Evolutionary conservation across 2,888 invertebrate genomes (phyloP), one percentile per base, ranked within the genome.

Genomic region (Stictocephala bisonia): DNA sequence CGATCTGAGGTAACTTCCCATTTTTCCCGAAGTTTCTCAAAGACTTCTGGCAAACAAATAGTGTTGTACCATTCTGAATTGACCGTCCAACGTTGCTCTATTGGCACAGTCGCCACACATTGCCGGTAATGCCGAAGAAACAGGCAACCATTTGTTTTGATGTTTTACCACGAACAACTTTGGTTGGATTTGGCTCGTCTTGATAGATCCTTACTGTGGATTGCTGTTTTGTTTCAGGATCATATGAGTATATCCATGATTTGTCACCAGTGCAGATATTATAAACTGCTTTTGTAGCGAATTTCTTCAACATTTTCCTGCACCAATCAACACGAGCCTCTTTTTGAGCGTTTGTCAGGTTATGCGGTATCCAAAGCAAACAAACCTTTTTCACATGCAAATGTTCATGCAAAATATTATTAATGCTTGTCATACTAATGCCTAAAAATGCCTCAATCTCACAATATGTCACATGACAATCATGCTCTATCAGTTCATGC

Each of bases 151-250:
- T 69, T 69, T 69, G 35, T 24, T 69, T 71, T 20, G 48, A 48
- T n/a, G 29, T 20, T 71, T 31, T 60, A 20, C n/a, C 31, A 48
- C 60, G 24, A 71, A 71, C 71, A 44, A 71, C 48, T 71, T 60
- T 71, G 20, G 60, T 71, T 27, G 60, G 60, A 60, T 71, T 48
- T 3, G 71, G 71, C 18, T 71, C 71, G n/a, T 71, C 48, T 41
- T 71, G 60, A 29, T 48, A 48, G 48, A 60, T 20, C 60, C 60
- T 60, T n/a, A 71, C 48, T 31, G 44, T 60, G 0, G 27, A 60
- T 29, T 60, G 60, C 48, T 60, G 41, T 71, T 71, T 71, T 3
- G 20, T 71, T 71, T 71, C 31, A 20, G 60, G 31, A 9, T 71
- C 71, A 58, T 48, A 71, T 22, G 60, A 11, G 20, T 60, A 50